Base-by-base conservation (phyloP, 2,888 invertebrate species). In the Torymus auratus region DNA sequence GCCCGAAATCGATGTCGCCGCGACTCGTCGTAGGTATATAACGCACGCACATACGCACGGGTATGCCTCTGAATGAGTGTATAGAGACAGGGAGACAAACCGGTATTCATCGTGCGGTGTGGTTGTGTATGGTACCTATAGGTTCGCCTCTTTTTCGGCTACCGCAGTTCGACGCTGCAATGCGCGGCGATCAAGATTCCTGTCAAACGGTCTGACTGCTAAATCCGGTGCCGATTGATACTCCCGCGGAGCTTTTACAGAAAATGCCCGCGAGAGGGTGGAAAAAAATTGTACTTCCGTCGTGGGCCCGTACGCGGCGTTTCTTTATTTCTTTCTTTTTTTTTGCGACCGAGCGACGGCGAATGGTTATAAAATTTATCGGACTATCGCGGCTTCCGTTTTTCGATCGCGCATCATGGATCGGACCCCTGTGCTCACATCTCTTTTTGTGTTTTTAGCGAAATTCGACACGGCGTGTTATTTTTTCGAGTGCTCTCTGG, bases 181-280 rank as follows among this genome's bases (percentile, higher is more conserved):
- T 2, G 20, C 20, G 20, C 41, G 41, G 41, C 85, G 84, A 86
- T 86, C 86, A 85, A 83, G 85, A 84, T 84, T 74, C 84, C 86
- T 86, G 87, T 87, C 86, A 86, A 87, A 86, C 84, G 83, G 41
- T 85, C 85, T 86, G 86, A 87, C 86, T 87, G 84, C 86, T 85
- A 86, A 87, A 87, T 87, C 86, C 86, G 86, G 85, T 85, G 67
- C 82, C 68, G 78, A 79, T 78, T 81, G 80, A 80, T 80, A 76
- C 61, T 68, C 62, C 17, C 11, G 14, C n/a, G 55, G 50, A 14
- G 52, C 41, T 10, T n/a, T 41, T 7, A 41, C 65, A 75, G 70
- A 62, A 64, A 79, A 69, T 41, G 64, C 58, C 20, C 20, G 58
- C 56, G 61, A 23, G 52, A 53, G 56, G 60, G 13, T 28, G 20